Evolutionary conservation across 2,797 vertebrate species (phyloP).

Genomic region (Lacerta agilis): DNA sequence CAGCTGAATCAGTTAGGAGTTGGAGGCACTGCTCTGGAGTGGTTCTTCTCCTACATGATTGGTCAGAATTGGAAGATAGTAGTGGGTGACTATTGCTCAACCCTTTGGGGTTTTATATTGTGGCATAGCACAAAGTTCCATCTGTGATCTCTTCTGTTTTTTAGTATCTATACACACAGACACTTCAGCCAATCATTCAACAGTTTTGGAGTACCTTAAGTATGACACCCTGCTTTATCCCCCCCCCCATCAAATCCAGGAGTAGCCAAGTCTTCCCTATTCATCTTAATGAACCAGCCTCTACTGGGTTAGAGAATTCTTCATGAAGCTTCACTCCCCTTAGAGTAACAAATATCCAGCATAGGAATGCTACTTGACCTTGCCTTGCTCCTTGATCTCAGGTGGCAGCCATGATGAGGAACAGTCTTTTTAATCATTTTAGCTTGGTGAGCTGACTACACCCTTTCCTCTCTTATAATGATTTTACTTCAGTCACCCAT

Average conservation of each 20-base stretch:
- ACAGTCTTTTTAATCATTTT: not conserved
- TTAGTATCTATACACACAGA: not conserved
- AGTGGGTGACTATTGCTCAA: not conserved
- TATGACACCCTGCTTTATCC: not conserved
- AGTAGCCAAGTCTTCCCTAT: not conserved
- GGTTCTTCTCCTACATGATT: not conserved
- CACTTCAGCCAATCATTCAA: not conserved
- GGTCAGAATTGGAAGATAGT: not conserved
- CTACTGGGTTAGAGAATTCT: not conserved
- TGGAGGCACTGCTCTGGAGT: not conserved
- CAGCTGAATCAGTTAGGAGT: too few species aligned
- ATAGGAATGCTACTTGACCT: not conserved
- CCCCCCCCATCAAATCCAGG: not conserved
- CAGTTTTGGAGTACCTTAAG: not conserved
- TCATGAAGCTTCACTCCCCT: not conserved
- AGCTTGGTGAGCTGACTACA: not conserved
- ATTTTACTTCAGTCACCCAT: not conserved
- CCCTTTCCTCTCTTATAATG: not conserved
- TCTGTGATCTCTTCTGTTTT: not conserved
- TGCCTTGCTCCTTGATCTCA: not conserved
- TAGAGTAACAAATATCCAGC: not conserved
- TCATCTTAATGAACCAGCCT: too few species aligned
- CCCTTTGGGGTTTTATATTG: not conserved
- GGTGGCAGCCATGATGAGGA: not conserved
- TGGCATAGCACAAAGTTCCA: not conserved